phyloP scores from a whole-genome alignment of 1,140 invertebrate genomes.

The Caerostris extrusa region DNA sequence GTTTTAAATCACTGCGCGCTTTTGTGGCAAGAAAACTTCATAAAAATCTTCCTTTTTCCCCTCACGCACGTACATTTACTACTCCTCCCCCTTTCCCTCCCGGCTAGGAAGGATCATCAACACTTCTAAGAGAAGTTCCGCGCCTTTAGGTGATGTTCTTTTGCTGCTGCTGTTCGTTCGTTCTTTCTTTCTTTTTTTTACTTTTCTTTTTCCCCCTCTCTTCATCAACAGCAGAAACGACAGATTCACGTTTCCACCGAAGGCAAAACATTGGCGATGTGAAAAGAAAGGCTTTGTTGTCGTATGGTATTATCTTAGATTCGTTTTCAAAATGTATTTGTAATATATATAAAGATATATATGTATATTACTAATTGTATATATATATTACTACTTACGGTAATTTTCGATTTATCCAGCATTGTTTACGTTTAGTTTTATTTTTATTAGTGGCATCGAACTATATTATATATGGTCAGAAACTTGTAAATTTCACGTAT shows the following conservation, averaged over 20 bases:
- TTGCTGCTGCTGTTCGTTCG: not conserved
- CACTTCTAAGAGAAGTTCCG: conserved; percentile 51
- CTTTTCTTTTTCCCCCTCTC: not conserved
- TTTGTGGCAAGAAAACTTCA: conserved; percentile 54
- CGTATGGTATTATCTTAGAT: not conserved
- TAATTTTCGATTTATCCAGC: no score
- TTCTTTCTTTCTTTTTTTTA: conserved; percentile 14
- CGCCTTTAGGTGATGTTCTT: conserved; percentile 46
- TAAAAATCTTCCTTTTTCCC: conserved; percentile 29
- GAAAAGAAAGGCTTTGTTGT: not conserved
- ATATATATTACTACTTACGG: no score
- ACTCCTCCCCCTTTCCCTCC: not conserved
- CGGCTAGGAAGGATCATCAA: conserved; percentile 36
- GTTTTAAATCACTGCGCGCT: conserved; percentile 65
- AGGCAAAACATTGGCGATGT: not conserved
- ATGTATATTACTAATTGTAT: no score
- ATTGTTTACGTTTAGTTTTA: no score
- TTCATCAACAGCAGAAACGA: conserved; percentile 13
- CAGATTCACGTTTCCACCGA: not conserved
- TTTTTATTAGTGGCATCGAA: no score
- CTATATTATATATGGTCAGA: no score
- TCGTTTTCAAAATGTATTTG: not conserved
- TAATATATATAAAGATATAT: no score
- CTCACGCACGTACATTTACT: conserved; percentile 42
- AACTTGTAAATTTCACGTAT: no score